Conservation (phyloP, 2,888 invertebrate genomes). For the Polydrusus cervinus region DNA sequence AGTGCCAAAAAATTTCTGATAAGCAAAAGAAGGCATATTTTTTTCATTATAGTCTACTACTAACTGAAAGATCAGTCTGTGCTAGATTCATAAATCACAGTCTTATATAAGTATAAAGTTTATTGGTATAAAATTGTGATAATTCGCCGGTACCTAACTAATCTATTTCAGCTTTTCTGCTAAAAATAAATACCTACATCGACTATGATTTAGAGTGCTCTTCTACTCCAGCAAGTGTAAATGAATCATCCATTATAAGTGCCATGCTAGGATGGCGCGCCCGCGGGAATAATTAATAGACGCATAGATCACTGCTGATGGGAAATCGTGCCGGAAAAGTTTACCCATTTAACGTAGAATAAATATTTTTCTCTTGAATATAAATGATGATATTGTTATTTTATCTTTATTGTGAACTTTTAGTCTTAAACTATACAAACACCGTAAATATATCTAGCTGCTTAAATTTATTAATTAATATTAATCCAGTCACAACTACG, state of each 20-base stretch:
- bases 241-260: slow-evolving; percentile 27
- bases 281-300: slow-evolving; percentile 25
- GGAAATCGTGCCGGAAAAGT: slow-evolving; percentile 9
- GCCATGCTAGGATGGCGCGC: slow-evolving; percentile 4
- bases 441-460: neutral
- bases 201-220: slow-evolving; percentile 2
- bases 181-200: neutral
- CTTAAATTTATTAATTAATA: too few relatives aligned
- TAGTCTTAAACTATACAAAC: too few relatives aligned
- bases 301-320: slow-evolving; percentile 17
- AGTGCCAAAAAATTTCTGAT: too few relatives aligned
- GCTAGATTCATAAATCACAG: too few relatives aligned
- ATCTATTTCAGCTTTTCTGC: neutral
- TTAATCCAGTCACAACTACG: too few relatives aligned
- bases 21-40: too few relatives aligned
- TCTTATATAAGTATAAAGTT: too few relatives aligned
- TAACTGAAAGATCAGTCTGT: too few relatives aligned
- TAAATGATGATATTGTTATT: neutral
- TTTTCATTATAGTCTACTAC: too few relatives aligned
- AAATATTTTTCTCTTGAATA: neutral
- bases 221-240: slow-evolving; percentile 9
- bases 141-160: neutral
- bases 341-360: slow-evolving; percentile 12
- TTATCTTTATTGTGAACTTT: neutral
- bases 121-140: too few relatives aligned